phyloP scores from a whole-genome alignment of 2,797 vertebrate species.

The Sebastes hopkinsi region DNA sequence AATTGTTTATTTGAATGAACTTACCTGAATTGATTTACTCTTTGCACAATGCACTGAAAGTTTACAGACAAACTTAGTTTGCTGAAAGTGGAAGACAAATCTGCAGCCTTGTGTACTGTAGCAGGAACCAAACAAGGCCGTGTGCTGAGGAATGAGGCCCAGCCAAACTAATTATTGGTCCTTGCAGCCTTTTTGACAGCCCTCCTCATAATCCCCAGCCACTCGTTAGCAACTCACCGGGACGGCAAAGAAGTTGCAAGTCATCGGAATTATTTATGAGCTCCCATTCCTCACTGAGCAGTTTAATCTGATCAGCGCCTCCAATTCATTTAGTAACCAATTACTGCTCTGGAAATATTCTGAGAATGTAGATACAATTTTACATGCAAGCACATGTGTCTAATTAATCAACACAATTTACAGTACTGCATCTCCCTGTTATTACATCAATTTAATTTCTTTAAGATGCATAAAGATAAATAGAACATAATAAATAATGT shows the following conservation, averaged over 20 bases:
- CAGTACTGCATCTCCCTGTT: not conserved
- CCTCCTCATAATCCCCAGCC: constrained; percentile 23
- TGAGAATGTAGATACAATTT: not conserved
- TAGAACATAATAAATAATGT: not conserved
- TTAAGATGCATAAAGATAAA: not conserved
- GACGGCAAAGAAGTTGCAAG: constrained; percentile 15
- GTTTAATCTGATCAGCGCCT: constrained; percentile 7
- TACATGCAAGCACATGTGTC: not conserved
- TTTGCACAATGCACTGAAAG: not conserved
- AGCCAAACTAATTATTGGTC: constrained; percentile 19
- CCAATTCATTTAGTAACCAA: not conserved
- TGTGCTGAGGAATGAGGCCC: not conserved
- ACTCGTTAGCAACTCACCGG: constrained; percentile 31
- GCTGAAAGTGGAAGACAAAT: not conserved
- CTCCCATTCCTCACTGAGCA: not conserved
- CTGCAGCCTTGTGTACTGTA: not conserved
- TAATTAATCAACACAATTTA: not conserved
- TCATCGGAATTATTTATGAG: constrained; percentile 50
- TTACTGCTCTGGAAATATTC: not conserved
- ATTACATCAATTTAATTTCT: not conserved
- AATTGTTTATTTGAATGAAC: not conserved
- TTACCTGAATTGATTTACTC: not conserved
- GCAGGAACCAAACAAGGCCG: not conserved
- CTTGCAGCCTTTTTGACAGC: constrained; percentile 18
- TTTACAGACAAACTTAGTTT: not conserved